phyloP scores from a whole-genome alignment of 2,113 vertebrate genomes.

The Trichomycterus rosablanca region DNA sequence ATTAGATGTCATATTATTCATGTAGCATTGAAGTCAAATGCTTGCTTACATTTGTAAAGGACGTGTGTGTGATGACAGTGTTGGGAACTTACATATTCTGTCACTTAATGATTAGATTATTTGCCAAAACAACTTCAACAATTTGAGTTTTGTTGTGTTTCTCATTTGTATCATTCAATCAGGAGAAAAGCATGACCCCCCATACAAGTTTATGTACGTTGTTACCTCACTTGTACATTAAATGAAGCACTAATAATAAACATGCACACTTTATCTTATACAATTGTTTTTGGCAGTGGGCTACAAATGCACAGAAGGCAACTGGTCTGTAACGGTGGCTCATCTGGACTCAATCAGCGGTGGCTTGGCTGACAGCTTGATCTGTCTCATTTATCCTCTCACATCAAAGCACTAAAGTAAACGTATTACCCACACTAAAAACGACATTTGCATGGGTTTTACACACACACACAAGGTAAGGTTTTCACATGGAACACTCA shows the following conservation, averaged over 20 bases:
- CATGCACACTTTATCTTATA: constrained; percentile 9
- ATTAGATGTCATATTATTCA: no score
- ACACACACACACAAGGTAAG: constrained; percentile 7
- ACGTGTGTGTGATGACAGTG: no score
- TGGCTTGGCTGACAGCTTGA: constrained; percentile 61
- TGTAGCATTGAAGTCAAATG: no score
- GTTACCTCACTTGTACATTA: neutral
- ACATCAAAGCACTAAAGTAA: constrained; percentile 54
- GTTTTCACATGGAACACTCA: no score
- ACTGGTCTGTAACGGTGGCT: constrained; percentile 32
- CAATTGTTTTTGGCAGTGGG: constrained; percentile 42
- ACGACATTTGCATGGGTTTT: constrained; percentile 19
- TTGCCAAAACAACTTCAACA: no score
- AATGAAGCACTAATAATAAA: neutral
- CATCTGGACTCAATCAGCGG: constrained; percentile 60
- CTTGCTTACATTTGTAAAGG: no score
- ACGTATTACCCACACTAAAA: constrained; percentile 25
- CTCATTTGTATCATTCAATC: no score
- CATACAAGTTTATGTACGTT: neutral
- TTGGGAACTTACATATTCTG: no score
- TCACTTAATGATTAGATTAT: no score
- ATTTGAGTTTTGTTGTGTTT: no score
- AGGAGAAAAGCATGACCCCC: neutral
- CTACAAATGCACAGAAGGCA: constrained; percentile 23
- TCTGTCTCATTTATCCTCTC: constrained; percentile 59